Evolutionary conservation across 30 jellyfish, hydroid and myxozoan species (phyloP), one percentile per base, ranked within the genome.

Genomic region (Clytia hemisphaerica): DNA sequence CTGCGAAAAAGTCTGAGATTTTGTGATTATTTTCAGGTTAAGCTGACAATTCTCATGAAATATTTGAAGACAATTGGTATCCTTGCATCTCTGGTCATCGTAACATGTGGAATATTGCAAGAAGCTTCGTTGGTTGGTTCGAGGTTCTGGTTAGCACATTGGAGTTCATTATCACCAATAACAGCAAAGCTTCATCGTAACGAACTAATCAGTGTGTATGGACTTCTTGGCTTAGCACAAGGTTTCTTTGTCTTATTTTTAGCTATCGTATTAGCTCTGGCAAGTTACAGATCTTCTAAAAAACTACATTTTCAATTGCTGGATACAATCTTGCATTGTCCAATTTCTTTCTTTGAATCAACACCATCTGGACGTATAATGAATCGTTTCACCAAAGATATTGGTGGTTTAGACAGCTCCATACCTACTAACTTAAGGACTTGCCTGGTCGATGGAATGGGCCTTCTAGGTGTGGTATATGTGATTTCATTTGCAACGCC

Each of bases 321-420:
- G 40, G 28, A n/a, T 48, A 92, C 64, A 44, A 63, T 92, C 18
- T 48, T 91, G 28, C 92, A 77, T 27, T 78, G 94, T 55, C 93
- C 95, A 4, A 93, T 93, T 95, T 59, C 72, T 59, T 93, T 93
- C 51, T 93, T 93, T 78, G 99, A 93, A 55, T 49, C 95, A 6
- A 93, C 99, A 15, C 99, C 99, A 5, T 64, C 81, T 79, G 99
- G 99, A 5, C 55, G 99, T 32, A 67, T 93, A 2, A 57, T 88
- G 27, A 93, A 93, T 71, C 45, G 95, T 36, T 93, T 93, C 74
- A 67, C 97, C 19, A 83, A 80, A 53, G 99, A 93, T 40, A 81
- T 93, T 32, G 63, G 80, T 37, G 78, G 69, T 24, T 76, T 93
- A 28, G 99, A 93, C 59, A 93, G 69, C 6, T 75, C 68, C 30